phyloP scores from a whole-genome alignment of 2,113 vertebrate genomes.

The Misgurnus anguillicaudatus region DNA sequence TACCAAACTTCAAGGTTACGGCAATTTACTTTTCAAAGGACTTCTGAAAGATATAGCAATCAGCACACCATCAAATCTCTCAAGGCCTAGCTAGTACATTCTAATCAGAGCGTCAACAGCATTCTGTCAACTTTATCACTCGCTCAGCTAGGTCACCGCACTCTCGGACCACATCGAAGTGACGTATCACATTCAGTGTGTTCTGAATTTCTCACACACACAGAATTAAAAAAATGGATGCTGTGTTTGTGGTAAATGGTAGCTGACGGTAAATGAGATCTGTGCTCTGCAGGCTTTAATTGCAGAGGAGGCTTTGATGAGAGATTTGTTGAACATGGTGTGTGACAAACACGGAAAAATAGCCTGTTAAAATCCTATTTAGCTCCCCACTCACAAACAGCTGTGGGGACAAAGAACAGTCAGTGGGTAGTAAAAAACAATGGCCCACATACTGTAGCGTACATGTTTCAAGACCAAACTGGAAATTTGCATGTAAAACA shows the following conservation, averaged over 20 bases:
- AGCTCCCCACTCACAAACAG: constrained; percentile 49
- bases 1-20: constrained; percentile 45
- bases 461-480: neutral
- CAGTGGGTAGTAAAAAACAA: constrained; percentile 23
- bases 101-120: constrained; percentile 37
- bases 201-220: neutral
- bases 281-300: constrained; percentile 4
- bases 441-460: neutral
- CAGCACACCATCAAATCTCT: constrained; percentile 50
- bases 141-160: neutral
- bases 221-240: neutral
- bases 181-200: too few relatives aligned
- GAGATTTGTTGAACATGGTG: constrained; percentile 47
- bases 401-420: constrained; percentile 24
- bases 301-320: constrained; percentile 35
- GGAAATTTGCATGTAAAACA: neutral
- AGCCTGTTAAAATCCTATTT: constrained; percentile 46
- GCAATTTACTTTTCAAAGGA: constrained; percentile 52
- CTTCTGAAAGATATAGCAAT: constrained; percentile 55
- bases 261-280: constrained; percentile 12
- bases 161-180: neutral
- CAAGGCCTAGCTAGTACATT: constrained; percentile 17
- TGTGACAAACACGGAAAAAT: constrained; percentile 41
- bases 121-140: constrained; percentile 7
- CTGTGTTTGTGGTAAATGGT: constrained; percentile 7